Conservation (phyloP, 2,888 invertebrate genomes). For the Ischnura elegans region DNA sequence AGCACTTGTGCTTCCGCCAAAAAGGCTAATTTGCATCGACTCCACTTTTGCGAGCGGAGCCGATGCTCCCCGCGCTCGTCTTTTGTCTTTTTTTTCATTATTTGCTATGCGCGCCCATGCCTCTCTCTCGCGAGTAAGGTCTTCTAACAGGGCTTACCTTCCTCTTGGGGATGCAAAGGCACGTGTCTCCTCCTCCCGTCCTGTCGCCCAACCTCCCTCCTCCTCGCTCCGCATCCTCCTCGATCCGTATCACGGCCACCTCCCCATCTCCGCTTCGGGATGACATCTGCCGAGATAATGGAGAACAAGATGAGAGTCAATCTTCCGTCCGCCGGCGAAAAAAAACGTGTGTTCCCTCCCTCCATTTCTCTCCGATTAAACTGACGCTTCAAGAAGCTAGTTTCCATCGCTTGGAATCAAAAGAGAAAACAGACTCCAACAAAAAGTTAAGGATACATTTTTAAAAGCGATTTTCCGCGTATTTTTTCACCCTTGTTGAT, state of each 20-base stretch:
- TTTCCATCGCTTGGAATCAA: not conserved
- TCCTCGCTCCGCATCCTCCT: conserved; percentile 14
- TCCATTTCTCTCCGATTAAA: not conserved
- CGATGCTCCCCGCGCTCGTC: not conserved
- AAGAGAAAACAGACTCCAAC: not conserved
- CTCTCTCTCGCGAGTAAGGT: not conserved
- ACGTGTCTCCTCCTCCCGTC: conserved; percentile 14
- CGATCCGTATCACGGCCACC: conserved; percentile 46
- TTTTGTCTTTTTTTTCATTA: not conserved
- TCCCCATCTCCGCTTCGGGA: not conserved
- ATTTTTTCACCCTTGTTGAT: too few relatives aligned
- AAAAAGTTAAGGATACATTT: too few relatives aligned
- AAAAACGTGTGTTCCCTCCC: not conserved
- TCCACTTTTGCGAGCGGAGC: not conserved
- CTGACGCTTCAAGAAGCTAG: not conserved
- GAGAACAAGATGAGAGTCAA: not conserved
- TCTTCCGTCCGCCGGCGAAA: too few relatives aligned
- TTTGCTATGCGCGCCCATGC: not conserved
- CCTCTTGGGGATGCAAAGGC: conserved; percentile 59
- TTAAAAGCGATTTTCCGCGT: too few relatives aligned
- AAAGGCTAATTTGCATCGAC: not conserved
- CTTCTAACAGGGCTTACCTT: not conserved
- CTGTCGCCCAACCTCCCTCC: not conserved
- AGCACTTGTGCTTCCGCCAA: not conserved
- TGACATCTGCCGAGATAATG: not conserved